Evolutionary conservation across 2,888 invertebrate species (phyloP).

Genomic region (Molanna angustata): DNA sequence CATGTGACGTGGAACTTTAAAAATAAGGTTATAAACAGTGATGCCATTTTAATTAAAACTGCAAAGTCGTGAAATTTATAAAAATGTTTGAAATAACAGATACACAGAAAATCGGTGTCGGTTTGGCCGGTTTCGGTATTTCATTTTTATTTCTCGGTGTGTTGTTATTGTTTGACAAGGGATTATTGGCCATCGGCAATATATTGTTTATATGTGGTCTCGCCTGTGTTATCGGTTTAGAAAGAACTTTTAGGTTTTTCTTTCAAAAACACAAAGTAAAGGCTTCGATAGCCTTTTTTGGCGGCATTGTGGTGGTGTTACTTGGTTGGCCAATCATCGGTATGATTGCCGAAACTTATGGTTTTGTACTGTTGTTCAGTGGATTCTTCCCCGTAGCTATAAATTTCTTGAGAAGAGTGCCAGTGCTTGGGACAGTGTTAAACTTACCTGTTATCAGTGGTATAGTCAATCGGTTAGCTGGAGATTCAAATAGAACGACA

Average conservation of each 20-base stretch:
- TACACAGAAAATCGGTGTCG: conserved; percentile 94
- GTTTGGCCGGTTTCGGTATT: conserved; percentile 93
- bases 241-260: conserved; percentile 94
- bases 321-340: conserved; percentile 96
- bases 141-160: conserved; percentile 93
- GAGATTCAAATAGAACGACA: conserved; percentile 78
- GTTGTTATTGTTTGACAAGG: conserved; percentile 92
- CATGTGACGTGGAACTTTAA: conserved; percentile 26
- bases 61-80: conserved; percentile 2
- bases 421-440: conserved; percentile 83
- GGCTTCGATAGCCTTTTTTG: conserved; percentile 86
- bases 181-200: conserved; percentile 97
- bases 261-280: conserved; percentile 95
- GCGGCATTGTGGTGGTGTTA: conserved; percentile 88
- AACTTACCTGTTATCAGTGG: conserved; percentile 87
- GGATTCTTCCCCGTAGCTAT: conserved; percentile 97
- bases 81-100: conserved; percentile 81
- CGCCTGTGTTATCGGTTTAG: conserved; percentile 93
- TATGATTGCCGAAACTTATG: conserved; percentile 95
- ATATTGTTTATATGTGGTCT: conserved; percentile 94
- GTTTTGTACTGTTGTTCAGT: conserved; percentile 88
- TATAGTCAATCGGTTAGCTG: conserved; percentile 77
- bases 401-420: conserved; percentile 91
- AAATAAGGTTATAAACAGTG: conserved; percentile 21
- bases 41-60: conserved; percentile 1